These are phyloP conservation scores for Heterodera carotae DNA, from an alignment of 1,140 invertebrate species.

Conservation along the genomic window DNA sequence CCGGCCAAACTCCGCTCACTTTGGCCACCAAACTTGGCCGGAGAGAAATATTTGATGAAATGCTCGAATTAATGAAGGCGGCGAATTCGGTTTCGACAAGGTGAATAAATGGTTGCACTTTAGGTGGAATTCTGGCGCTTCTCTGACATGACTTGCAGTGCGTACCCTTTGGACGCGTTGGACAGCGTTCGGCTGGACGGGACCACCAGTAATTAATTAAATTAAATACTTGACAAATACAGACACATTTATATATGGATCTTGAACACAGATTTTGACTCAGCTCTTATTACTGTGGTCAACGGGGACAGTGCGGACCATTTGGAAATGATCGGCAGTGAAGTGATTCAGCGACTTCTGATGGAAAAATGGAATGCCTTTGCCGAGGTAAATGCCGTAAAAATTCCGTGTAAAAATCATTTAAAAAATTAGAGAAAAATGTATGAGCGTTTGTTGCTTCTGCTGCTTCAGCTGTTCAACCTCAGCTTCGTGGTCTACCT, in stretches of 20 bases:
- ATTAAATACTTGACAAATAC: too few relatives aligned
- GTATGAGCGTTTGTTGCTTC: slow-evolving; percentile 81
- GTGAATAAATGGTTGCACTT: neutral
- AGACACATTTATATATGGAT: neutral
- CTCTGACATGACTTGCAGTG: slow-evolving; percentile 96
- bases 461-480: slow-evolving; percentile 80
- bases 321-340: slow-evolving; percentile 96
- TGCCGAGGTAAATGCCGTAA: slow-evolving; percentile 80
- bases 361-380: slow-evolving; percentile 99
- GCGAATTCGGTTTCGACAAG: slow-evolving; percentile 36
- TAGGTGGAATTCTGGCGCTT: slow-evolving; percentile 89
- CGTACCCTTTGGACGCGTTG: slow-evolving; percentile 91
- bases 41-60: slow-evolving; percentile 92
- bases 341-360: slow-evolving; percentile 90
- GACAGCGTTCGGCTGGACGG: slow-evolving; percentile 92
- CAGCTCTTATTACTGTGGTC: slow-evolving; percentile 93
- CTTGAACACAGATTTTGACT: slow-evolving; percentile 86
- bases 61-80: slow-evolving; percentile 89
- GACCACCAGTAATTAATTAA: slow-evolving; percentile 86
- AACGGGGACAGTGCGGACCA: slow-evolving; percentile 93
- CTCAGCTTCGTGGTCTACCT: slow-evolving; percentile 87
- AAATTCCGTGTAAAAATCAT: too few relatives aligned
- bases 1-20: slow-evolving; percentile 88
- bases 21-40: slow-evolving; percentile 91
- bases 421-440: slow-evolving; percentile 91